Base-by-base conservation (phyloP, 2,888 invertebrate genomes). In the Eupithecia inturbata region DNA sequence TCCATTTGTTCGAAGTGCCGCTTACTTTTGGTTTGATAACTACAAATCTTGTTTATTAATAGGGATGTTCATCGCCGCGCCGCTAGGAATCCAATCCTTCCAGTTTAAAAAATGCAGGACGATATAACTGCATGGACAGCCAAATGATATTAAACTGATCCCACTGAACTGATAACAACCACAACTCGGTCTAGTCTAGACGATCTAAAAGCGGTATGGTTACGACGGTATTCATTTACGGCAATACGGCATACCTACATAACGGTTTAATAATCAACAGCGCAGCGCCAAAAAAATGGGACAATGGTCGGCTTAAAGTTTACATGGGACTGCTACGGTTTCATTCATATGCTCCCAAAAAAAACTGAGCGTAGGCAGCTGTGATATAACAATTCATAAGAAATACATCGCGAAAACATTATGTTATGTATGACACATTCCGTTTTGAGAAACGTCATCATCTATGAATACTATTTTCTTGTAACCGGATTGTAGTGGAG, bases 301-400 rank as follows among this genome's bases (percentile, higher is more conserved):
- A 45, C 62, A 78, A 63, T 45, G 12, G 62, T 33, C 62, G 62
- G 31, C 28, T 28, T 19, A 1, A 16, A 41, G 67, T 67, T 22
- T 67, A 57, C 33, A 45, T 60, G 60, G 31, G 26, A 57, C 39
- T 63, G 68, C 74, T 77, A 79, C 75, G 70, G 75, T 73, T 76
- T 77, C 82, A 84, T 85, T 82, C 81, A 82, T 78, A 75, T 75
- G 68, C 49, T 71, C 45, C 60, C 28, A 75, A 77, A 77, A 78
- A n/a, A 78, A 79, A 76, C 70, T 45, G 36, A 33, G 76, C 78
- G 79, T 79, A 74, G 80, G 80, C 78, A 78, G 80, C 57, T 70
- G 81, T 78, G 66, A 74, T 76, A 68, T 33, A 77, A 77, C 73
- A 72, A 77, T 72, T 75, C 72, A 77, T n/a, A n/a, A n/a, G n/a